Evolutionary conservation across 2,797 vertebrate genomes (phyloP).

Genomic region (Bothrops alternatus): DNA sequence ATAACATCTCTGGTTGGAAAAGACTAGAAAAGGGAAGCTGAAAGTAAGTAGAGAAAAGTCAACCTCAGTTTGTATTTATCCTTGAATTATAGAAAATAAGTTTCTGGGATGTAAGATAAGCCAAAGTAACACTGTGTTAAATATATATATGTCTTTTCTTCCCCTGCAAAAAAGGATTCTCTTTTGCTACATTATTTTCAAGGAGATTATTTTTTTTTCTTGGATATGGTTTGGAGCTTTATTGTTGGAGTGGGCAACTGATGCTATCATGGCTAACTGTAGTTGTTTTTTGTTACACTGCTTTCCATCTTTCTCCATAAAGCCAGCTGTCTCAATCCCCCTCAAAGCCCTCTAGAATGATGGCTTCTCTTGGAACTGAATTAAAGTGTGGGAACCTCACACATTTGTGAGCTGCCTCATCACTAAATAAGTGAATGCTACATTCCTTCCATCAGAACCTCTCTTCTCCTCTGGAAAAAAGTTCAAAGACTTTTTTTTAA

Average conservation of each 20-base stretch:
- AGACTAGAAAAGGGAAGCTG: not conserved
- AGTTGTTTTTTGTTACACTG: not conserved
- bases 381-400: not conserved
- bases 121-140: not conserved
- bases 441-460: not conserved
- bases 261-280: not conserved
- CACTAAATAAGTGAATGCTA: not conserved
- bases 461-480: not conserved
- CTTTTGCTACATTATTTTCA: not conserved
- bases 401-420: not conserved
- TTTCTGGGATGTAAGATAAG: not conserved
- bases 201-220: not conserved
- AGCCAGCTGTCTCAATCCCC: not conserved
- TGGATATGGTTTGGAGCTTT: not conserved
- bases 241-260: not conserved
- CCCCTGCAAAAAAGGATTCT: not conserved
- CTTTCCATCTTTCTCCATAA: not conserved
- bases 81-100: not conserved
- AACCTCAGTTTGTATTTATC: not conserved
- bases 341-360: not conserved
- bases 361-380: not conserved
- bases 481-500: not conserved
- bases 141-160: not conserved
- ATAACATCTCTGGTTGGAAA: not conserved
- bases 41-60: not conserved